These are phyloP conservation scores for Podarcis siculus DNA, from an alignment of 2,797 vertebrate species.

Conservation along the genomic window DNA sequence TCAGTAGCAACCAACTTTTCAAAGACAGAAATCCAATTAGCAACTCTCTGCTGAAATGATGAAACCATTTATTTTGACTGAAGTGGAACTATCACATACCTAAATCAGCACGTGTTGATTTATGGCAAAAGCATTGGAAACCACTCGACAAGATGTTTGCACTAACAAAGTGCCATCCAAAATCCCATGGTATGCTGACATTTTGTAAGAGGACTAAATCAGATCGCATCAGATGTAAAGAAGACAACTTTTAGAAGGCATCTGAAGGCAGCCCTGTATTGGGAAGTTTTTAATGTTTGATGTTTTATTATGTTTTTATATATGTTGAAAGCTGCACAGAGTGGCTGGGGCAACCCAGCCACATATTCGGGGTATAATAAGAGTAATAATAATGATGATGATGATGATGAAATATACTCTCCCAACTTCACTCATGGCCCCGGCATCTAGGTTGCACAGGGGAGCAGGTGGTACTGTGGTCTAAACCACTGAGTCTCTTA, in stretches of 20 bases:
- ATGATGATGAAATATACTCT: neutral
- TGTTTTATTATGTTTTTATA: too few relatives aligned
- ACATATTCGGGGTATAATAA: too few relatives aligned
- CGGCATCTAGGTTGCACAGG: neutral
- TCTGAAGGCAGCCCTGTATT: too few relatives aligned
- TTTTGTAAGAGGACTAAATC: too few relatives aligned
- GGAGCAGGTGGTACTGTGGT: too few relatives aligned
- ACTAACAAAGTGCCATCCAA: neutral
- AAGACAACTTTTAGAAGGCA: too few relatives aligned
- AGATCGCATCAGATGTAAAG: too few relatives aligned
- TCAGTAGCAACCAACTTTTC: slow-evolving; percentile 10
- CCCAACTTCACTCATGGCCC: neutral
- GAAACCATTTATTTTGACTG: neutral
- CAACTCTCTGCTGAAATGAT: neutral
- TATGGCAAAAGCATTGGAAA: neutral
- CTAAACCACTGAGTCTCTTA: too few relatives aligned
- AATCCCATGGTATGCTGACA: neutral
- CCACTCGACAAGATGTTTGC: neutral
- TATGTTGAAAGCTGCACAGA: too few relatives aligned
- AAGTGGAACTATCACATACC: neutral
- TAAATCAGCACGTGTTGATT: neutral
- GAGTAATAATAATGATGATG: too few relatives aligned
- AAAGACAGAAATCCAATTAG: neutral
- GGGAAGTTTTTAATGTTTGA: too few relatives aligned
- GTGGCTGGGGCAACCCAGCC: too few relatives aligned